Evolutionary conservation across 1,140 invertebrate genomes (phyloP).

Genomic region (Macrosteles quadrilineatus): DNA sequence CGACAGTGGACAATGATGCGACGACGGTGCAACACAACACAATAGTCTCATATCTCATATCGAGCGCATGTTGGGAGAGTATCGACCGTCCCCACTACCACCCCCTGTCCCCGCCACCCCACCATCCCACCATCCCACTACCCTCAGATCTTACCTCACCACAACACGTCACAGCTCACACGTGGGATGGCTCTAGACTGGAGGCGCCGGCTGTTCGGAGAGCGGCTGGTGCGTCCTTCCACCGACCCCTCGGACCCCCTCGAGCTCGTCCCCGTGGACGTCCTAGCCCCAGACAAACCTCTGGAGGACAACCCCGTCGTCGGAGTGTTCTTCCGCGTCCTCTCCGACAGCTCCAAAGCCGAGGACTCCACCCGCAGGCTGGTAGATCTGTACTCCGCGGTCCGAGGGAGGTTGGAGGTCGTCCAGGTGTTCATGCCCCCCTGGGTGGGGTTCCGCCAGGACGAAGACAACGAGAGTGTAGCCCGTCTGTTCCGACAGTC

Average conservation of each 20-base stretch:
- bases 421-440: slow-evolving; percentile 18
- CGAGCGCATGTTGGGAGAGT: too few relatives aligned
- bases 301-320: not conserved
- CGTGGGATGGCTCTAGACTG: not conserved
- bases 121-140: too few relatives aligned
- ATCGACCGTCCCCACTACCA: too few relatives aligned
- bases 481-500: slow-evolving; percentile 1
- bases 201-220: not conserved
- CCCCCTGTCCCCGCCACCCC: too few relatives aligned
- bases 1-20: too few relatives aligned
- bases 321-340: slow-evolving; percentile 28
- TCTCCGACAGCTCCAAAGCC: not conserved
- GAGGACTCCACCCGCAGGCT: not conserved
- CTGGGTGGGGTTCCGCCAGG: slow-evolving; percentile 25
- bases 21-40: too few relatives aligned
- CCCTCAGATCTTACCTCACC: too few relatives aligned
- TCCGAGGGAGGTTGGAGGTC: slow-evolving; percentile 1
- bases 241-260: slow-evolving; percentile 15
- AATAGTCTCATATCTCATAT: too few relatives aligned
- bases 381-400: slow-evolving; percentile 22
- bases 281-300: slow-evolving; percentile 7
- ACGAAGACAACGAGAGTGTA: not conserved
- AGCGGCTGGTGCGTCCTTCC: slow-evolving; percentile 10
- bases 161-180: too few relatives aligned
- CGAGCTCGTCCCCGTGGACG: slow-evolving; percentile 6